These are phyloP conservation scores for Phaonia tiefii DNA, from an alignment of 2,888 invertebrate genomes.

Conservation along the genomic window DNA sequence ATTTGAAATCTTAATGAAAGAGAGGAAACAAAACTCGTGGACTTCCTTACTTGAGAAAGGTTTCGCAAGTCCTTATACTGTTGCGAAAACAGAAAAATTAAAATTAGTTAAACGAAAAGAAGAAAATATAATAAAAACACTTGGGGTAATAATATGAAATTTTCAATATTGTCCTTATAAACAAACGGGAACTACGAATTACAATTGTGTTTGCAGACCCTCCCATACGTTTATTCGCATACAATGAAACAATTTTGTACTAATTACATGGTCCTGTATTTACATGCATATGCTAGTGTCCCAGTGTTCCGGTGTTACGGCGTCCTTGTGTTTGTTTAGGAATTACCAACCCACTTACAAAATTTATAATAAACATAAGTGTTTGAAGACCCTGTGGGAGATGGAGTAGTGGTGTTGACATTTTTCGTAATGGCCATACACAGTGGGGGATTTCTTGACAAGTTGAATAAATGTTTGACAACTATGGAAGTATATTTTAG, in stretches of 20 bases:
- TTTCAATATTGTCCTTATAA: conserved; percentile 39
- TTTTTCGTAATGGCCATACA: no score
- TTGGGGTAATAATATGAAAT: neutral
- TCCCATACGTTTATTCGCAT: no score
- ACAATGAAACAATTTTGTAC: conserved; percentile 54
- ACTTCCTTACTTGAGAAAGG: no score
- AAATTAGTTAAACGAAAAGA: neutral
- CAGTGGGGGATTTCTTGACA: no score
- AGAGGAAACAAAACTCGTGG: conserved; percentile 7
- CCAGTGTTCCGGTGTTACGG: no score
- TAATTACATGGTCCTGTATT: conserved; percentile 53
- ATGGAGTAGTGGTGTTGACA: no score
- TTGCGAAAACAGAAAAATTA: no score
- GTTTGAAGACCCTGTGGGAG: neutral
- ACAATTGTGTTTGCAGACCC: neutral
- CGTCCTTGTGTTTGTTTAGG: neutral
- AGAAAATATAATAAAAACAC: neutral
- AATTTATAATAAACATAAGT: neutral
- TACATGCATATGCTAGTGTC: conserved; percentile 14
- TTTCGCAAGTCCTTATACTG: no score
- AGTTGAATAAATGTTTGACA: no score
- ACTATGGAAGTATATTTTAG: no score
- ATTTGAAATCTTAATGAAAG: neutral
- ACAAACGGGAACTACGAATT: conserved; percentile 28
- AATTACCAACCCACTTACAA: no score